A percentile compares a stretch with the other conserved stretches of the same genome.
Evolutionary conservation across 2,797 vertebrate genomes (phyloP).

Genomic region (Urocyon cinereoargenteus): DNA sequence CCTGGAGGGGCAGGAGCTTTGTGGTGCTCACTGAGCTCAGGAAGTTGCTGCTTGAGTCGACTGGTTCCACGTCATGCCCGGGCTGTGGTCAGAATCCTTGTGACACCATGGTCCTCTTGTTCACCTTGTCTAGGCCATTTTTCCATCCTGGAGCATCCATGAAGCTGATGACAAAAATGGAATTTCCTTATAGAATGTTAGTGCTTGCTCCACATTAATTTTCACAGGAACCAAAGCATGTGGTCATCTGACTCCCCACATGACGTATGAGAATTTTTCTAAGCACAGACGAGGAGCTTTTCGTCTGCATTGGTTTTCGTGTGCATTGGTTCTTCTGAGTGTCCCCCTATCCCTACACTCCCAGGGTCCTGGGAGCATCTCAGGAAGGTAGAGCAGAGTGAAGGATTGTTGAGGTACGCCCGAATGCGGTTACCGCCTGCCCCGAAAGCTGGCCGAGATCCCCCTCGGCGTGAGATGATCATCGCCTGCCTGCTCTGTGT

Average conservation of each 20-base stretch:
- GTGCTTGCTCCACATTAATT: neutral
- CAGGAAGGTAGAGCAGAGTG: neutral
- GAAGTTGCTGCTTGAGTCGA: no score
- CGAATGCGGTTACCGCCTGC: rapidly evolving
- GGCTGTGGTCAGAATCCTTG: rapidly evolving
- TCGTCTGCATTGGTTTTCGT: rapidly evolving
- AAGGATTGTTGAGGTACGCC: rapidly evolving
- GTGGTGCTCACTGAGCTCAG: neutral
- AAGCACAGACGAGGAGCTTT: neutral
- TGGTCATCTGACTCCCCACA: neutral
- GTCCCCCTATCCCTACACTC: rapidly evolving
- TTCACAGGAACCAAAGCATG: neutral
- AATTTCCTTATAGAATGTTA: rapidly evolving
- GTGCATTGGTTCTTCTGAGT: neutral
- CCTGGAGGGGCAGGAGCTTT: rapidly evolving
- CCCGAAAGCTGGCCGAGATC: neutral
- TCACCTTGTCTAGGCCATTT: rapidly evolving
- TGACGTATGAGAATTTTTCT: neutral
- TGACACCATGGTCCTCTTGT: rapidly evolving
- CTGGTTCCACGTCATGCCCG: rapidly evolving
- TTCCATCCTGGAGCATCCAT: rapidly evolving
- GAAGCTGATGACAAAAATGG: neutral
- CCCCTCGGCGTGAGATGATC: no score
- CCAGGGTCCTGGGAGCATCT: neutral
- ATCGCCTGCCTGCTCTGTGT: rapidly evolving